phyloP scores from a whole-genome alignment of 2,113 vertebrate species.

The Stigmatopora nigra region DNA sequence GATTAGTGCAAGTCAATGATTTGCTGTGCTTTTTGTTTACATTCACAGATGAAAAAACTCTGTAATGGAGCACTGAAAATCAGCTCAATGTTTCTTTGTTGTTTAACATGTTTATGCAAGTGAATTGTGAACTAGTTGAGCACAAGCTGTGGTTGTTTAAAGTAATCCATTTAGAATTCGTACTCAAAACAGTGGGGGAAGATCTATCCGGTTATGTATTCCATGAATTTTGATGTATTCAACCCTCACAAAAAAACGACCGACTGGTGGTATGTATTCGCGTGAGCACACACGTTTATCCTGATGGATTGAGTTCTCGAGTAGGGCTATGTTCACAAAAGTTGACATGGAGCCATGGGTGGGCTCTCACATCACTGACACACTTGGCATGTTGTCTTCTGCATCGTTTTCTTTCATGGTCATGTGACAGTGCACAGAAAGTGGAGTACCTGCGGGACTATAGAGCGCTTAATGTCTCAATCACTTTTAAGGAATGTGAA shows the following conservation, averaged over 20 bases:
- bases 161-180: slow-evolving; percentile 7
- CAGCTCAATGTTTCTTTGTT: slow-evolving; percentile 8
- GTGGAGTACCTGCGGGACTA: slow-evolving; percentile 24
- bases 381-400: slow-evolving; percentile 34
- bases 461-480: background rate
- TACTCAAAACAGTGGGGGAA: slow-evolving; percentile 14
- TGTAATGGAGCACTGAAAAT: slow-evolving; percentile 15
- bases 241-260: slow-evolving; percentile 23
- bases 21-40: slow-evolving; percentile 38
- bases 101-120: background rate
- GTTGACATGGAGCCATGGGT: slow-evolving; percentile 59
- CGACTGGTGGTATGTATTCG: background rate
- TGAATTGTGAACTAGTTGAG: background rate
- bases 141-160: background rate
- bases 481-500: slow-evolving; percentile 8
- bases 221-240: slow-evolving; percentile 38
- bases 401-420: slow-evolving; percentile 29
- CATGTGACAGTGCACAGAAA: slow-evolving; percentile 23
- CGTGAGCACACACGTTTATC: slow-evolving; percentile 28
- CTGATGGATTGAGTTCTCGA: slow-evolving; percentile 55
- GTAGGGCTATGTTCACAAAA: slow-evolving; percentile 42
- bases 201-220: slow-evolving; percentile 8
- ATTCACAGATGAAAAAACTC: slow-evolving; percentile 29
- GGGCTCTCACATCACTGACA: slow-evolving; percentile 32
- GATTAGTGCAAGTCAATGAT: slow-evolving; percentile 43